These are phyloP conservation scores for Polyploca ridens DNA, from an alignment of 2,888 invertebrate genomes.

Conservation along the genomic window DNA sequence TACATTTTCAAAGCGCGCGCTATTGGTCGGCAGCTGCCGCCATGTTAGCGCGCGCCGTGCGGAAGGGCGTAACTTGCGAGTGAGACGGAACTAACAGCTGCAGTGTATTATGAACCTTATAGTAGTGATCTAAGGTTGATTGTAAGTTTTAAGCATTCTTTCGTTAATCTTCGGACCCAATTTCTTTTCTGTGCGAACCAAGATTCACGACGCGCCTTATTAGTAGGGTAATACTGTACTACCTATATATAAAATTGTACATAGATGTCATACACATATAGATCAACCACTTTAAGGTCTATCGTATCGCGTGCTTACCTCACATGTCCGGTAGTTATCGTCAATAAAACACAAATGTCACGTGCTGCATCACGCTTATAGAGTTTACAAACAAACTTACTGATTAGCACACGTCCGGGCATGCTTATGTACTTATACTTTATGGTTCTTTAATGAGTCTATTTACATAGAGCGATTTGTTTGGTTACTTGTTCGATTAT, in stretches of 20 bases:
- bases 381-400: conserved; percentile 18
- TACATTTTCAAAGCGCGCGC: too few species aligned
- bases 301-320: neutral
- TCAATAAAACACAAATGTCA: conserved; percentile 30
- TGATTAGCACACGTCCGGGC: conserved; percentile 43
- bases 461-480: conserved; percentile 15
- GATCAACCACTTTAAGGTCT: neutral
- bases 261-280: neutral
- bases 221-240: too few species aligned
- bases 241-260: neutral
- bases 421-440: conserved; percentile 27
- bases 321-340: neutral
- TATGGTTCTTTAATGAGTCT: conserved; percentile 19
- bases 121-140: too few species aligned
- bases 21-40: too few species aligned
- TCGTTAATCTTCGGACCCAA: too few species aligned
- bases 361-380: conserved; percentile 43
- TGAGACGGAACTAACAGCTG: too few species aligned
- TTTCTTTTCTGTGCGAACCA: too few species aligned
- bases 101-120: too few species aligned
- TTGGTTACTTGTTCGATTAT: conserved; percentile 15
- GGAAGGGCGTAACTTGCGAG: too few species aligned
- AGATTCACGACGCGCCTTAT: too few species aligned
- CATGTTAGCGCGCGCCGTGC: too few species aligned
- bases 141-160: too few species aligned